These are phyloP conservation scores for Pelmatolapia mariae DNA, from an alignment of 2,113 vertebrate genomes.

Conservation along the genomic window DNA sequence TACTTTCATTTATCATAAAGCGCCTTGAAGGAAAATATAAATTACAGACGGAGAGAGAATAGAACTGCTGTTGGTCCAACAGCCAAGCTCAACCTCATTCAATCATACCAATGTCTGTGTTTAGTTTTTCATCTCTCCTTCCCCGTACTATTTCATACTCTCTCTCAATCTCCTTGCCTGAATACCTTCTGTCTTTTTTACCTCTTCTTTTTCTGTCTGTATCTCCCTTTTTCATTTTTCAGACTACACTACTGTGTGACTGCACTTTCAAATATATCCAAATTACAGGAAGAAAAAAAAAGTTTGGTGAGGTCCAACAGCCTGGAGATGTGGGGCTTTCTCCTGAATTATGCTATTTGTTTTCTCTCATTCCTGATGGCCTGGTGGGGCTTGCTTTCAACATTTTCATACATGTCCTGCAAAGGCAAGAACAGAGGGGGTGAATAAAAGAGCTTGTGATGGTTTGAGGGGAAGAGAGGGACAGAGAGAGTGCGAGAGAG, in stretches of 20 bases:
- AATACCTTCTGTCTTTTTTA: neutral
- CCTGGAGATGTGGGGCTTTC: slow-evolving; percentile 40
- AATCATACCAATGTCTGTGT: slow-evolving; percentile 14
- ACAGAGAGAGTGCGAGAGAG: neutral
- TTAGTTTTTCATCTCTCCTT: neutral
- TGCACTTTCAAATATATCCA: slow-evolving; percentile 12
- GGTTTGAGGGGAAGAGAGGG: neutral
- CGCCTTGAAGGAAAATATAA: slow-evolving; percentile 22
- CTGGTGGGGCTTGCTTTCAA: slow-evolving; percentile 60
- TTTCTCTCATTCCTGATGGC: slow-evolving; percentile 50
- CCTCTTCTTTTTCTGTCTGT: neutral
- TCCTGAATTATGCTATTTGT: slow-evolving; percentile 73
- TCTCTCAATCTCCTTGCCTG: neutral
- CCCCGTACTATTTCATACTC: neutral
- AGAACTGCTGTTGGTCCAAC: slow-evolving; percentile 10
- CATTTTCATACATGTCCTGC: slow-evolving; percentile 49
- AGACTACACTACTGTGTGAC: neutral
- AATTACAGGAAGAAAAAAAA: slow-evolving; percentile 18
- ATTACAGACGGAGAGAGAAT: neutral
- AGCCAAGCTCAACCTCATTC: slow-evolving; percentile 26
- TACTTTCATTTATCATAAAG: slow-evolving; percentile 32
- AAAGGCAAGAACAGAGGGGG: slow-evolving; percentile 23
- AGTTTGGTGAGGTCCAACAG: slow-evolving; percentile 6
- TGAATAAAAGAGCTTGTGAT: neutral
- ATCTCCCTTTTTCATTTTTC: neutral